Base-by-base conservation (phyloP, 2,113 vertebrate species). In the Datnioides undecimradiatus region DNA sequence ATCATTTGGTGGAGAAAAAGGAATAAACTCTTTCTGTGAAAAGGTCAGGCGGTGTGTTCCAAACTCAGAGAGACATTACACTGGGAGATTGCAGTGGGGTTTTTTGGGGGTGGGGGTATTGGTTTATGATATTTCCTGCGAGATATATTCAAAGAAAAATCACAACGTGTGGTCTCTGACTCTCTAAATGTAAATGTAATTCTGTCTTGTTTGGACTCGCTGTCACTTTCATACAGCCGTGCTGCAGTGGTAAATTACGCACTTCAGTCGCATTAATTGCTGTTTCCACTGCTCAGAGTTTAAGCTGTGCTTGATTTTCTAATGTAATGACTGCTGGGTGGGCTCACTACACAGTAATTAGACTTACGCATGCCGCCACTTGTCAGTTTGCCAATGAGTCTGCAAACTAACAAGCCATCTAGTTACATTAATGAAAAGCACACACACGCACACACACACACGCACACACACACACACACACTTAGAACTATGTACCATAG, bases 11-110 rank as follows among this genome's bases (percentile, higher is more conserved):
- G 5, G 2, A 38, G 17, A 51, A 64, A 57, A 33, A 19, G 3
- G 7, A 45, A 70, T n/a, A 31, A 66, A 41, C 1, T 36, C 29
- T 27, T 41, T 5, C 19, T 54, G 8, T 31, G 74, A 79, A 85
- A 88, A 88, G 86, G 88, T 88, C 83, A 80, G n/a, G 8, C 27
- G 21, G 25, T 38, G 29, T 45, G 33, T 52, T 51, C 11, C n/a
- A 71, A 63, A 74, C 40, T 8, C 34, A n/a, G 27, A 13, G 1
- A 59, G 59, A 77, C 12, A 9, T 16, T 54, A 31, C 3, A 25
- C 12, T 3, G 4, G 8, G 31, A 63, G 21, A 34, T 8, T 17
- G 7, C 25, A 36, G 33, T 34, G 27, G 40, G 38, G n/a, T 23
- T 34, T 38, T 23, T 23, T n/a, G n/a, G n/a, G n/a, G n/a, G n/a